Percentiles rank a stretch among this genome's conserved stretches.
These are phyloP conservation scores for Gymnothorax reevesii DNA, from an alignment of 2,797 vertebrate species.

Conservation along the genomic window DNA sequence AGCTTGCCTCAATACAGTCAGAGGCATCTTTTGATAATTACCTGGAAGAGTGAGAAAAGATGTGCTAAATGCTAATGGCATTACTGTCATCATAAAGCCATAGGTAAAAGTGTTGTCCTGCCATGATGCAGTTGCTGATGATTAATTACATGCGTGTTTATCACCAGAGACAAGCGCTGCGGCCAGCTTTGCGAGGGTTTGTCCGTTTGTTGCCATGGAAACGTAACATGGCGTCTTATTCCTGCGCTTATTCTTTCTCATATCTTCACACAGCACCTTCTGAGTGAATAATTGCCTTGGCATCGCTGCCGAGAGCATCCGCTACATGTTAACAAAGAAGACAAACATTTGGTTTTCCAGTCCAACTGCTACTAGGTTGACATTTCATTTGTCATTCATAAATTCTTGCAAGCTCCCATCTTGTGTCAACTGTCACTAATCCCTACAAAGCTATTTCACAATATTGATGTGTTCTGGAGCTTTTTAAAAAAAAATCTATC, in stretches of 20 bases:
- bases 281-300: slow-evolving; percentile 29
- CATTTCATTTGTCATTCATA: slow-evolving; percentile 35
- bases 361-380: slow-evolving; percentile 49
- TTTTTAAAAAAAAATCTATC: not conserved
- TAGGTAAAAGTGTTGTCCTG: slow-evolving; percentile 45
- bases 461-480: not conserved
- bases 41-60: slow-evolving; percentile 65
- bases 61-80: slow-evolving; percentile 48
- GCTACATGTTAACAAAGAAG: slow-evolving; percentile 28
- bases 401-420: not conserved
- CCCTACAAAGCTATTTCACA: not conserved
- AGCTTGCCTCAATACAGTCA: slow-evolving; percentile 39
- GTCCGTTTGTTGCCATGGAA: not conserved
- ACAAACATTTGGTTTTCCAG: slow-evolving; percentile 33
- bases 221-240: not conserved
- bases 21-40: slow-evolving; percentile 38
- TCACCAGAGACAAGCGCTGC: slow-evolving; percentile 39
- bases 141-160: slow-evolving; percentile 45
- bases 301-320: slow-evolving; percentile 9
- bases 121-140: slow-evolving; percentile 40
- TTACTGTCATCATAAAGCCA: slow-evolving; percentile 39
- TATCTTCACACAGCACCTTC: slow-evolving; percentile 38
- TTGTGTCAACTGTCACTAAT: not conserved
- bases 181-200: not conserved
- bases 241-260: slow-evolving; percentile 15